Evolutionary conservation across 2,113 vertebrate genomes (phyloP), one percentile per base, ranked within the genome.

Genomic region (Chionis minor): DNA sequence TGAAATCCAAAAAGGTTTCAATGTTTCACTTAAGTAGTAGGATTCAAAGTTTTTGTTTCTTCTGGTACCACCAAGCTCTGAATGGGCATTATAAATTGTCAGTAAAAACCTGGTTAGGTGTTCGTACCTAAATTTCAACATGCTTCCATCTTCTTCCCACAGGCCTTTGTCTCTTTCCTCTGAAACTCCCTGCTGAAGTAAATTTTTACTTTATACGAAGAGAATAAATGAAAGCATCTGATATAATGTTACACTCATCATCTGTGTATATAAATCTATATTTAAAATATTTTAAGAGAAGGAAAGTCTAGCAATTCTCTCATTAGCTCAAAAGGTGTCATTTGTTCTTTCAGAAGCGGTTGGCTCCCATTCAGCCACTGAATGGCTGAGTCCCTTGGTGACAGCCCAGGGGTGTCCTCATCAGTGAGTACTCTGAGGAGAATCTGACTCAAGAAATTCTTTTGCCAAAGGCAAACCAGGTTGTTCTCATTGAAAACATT

Each of bases 401-500:
- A 3, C 32, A 30, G 10, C 15, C 1, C 3, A 63, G 44, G 17
- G 17, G 21, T 49, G 17, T 9, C 20, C 44, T 77, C 7, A 2
- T 52, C 35, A 40, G 24, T 30, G 42, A 40, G 12, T 54, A 7
- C 27, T 83, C 35, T 72, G 17, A 8, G 11, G 13, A 86, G 10
- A 71, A 78, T 66, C 27, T 67, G 56, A 74, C 12, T 72, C 11
- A 55, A 58, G 3, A 74, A 56, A 45, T 49, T 42, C 2, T 65
- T 75, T 63, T 91, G 15, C 14, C 40, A 61, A 59, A 65, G 49
- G 33, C 3, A 6, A 84, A 86, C 3, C 7, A 24, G 13, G 12
- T 6, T 0, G 2, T 52, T 45, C 33, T 26, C 8, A 16, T 12
- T 72, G 12, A 15, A 62, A 82, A 63, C 1, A 1, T 51, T 85